Evolutionary conservation across 2,113 vertebrate genomes (phyloP).

Genomic region (Anoura caudifer): DNA sequence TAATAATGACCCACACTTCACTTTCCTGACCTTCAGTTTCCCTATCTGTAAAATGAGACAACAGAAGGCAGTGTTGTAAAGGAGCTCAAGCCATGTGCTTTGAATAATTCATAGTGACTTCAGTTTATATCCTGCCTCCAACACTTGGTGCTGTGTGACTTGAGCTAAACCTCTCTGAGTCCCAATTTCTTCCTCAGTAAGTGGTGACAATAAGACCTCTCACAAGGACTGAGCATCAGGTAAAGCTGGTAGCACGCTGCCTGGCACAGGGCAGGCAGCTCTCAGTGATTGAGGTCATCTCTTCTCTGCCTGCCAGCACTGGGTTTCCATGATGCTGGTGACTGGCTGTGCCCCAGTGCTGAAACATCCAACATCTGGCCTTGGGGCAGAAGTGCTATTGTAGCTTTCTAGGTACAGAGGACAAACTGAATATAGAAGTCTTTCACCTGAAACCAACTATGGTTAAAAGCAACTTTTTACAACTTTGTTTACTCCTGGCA

Average conservation of each 20-base stretch:
- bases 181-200: not conserved
- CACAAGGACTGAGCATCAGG: not conserved
- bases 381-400: not conserved
- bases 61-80: not conserved
- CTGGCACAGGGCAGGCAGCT: not conserved
- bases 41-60: not conserved
- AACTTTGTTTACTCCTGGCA: slow-evolving; percentile 35
- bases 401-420: not conserved
- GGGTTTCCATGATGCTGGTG: not conserved
- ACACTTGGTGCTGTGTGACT: not conserved
- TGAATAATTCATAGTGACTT: not conserved
- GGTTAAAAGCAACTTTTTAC: slow-evolving; percentile 45
- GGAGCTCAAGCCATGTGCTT: not conserved
- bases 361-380: not conserved
- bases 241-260: not conserved
- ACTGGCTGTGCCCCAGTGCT: not conserved
- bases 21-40: not conserved
- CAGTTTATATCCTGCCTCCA: not conserved
- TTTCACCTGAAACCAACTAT: slow-evolving; percentile 42
- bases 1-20: not conserved
- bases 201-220: not conserved
- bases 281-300: not conserved
- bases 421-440: slow-evolving; percentile 6
- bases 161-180: slow-evolving; percentile 3
- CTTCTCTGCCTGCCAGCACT: not conserved